Base-by-base conservation (phyloP, 2,888 invertebrate genomes). In the Girardia tigrina region DNA sequence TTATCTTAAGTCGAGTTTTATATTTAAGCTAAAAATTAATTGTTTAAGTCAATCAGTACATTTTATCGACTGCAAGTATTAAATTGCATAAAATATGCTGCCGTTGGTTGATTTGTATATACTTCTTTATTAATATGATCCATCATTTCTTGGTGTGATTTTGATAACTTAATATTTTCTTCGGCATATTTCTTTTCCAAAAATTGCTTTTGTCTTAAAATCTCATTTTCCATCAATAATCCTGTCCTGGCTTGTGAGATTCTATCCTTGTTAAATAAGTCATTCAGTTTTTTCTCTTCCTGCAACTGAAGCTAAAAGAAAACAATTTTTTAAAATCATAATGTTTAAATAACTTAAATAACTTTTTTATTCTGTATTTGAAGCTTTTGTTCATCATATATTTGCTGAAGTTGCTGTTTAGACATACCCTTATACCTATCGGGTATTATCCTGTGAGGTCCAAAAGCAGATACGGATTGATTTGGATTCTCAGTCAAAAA, bases 401-500 rank as follows among this genome's bases (percentile, higher is more conserved):
- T 88, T 78, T 87, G 87, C 78, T 87, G 87, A 77, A 89, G 83
- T 81, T 92, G 89, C 73, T 89, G 89, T 26, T 88, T 87, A 74
- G 89, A 89, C 90, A 92, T 91, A 72, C 93, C 93, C 84, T 90
- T 91, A 83, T 85, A 86, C 27, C 85, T 79, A 79, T 85, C 84
- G 2, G 84, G 79, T 36, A 85, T 81, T 28, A 85, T 83, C 29
- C 84, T 88, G 79, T 89, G 88, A 1, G 90, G 88, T 20, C 92
- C 90, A 28, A 90, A 87, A 20, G 89, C 88, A 80, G 92, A 92
- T 79, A 82, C 82, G 0, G 90, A 89, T 0, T 89, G 89, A 78
- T 90, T 89, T 0, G 89, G 90, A 82, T 91, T 91, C 85, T 94
- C 94, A 0, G 90, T 90, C 79, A 94, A 87, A 86, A 94, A 79